Evolutionary conservation across 1,140 invertebrate genomes (phyloP).

Genomic region (Tetramorium simillimum): DNA sequence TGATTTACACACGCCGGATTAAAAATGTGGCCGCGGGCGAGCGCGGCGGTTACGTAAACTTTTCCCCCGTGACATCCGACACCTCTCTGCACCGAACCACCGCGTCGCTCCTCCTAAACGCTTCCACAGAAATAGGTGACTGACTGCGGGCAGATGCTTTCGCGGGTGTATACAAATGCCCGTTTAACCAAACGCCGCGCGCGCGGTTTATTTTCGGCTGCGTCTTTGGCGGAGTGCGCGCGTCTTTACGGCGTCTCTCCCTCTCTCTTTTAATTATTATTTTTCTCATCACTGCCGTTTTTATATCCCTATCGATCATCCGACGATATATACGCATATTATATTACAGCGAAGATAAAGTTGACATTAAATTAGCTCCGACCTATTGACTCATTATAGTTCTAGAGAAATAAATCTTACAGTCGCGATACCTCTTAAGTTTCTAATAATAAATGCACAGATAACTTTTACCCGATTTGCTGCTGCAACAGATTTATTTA

Average conservation of each 20-base stretch:
- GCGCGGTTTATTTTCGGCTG: slow-evolving; percentile 44
- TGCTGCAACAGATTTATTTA: background rate
- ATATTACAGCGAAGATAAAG: background rate
- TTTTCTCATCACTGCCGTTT: background rate
- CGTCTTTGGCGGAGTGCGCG: background rate
- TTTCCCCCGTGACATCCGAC: background rate
- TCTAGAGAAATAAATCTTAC: background rate
- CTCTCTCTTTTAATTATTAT: slow-evolving; percentile 10
- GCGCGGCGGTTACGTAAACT: slow-evolving; percentile 7
- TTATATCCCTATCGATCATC: slow-evolving; percentile 1
- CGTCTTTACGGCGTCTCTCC: background rate
- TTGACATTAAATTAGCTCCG: background rate
- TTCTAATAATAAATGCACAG: background rate
- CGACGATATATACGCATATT: background rate
- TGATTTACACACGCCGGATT: slow-evolving; percentile 25
- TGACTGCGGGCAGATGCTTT: slow-evolving; percentile 34
- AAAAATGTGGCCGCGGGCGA: slow-evolving; percentile 5
- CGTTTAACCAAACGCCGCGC: slow-evolving; percentile 5
- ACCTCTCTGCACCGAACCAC: too few species aligned
- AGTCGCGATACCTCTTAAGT: background rate
- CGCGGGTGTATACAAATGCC: background rate
- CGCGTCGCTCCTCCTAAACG: background rate
- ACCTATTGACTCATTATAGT: background rate
- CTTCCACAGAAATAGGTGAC: slow-evolving; percentile 29
- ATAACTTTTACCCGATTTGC: background rate